phyloP scores from a whole-genome alignment of 64 coral and sea anemone genomes.

The Actinia tenebrosa region DNA sequence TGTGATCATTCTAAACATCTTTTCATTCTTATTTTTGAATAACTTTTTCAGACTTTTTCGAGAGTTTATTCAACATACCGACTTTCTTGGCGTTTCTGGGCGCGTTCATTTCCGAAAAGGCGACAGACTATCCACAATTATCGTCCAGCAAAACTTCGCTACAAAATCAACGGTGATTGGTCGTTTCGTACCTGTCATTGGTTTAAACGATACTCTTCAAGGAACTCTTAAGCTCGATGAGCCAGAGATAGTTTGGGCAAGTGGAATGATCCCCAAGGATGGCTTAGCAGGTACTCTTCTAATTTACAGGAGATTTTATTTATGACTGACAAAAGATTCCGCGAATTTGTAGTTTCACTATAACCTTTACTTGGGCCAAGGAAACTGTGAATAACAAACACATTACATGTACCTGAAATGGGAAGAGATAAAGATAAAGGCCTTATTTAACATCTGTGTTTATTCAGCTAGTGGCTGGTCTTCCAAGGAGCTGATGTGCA shows the following conservation, averaged over 20 bases:
- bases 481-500: too few species aligned
- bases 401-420: too few species aligned
- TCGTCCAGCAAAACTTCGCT: constrained; percentile 64
- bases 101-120: constrained; percentile 74
- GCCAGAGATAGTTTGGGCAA: constrained; percentile 54
- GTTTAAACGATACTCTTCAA: neutral
- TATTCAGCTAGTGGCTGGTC: too few species aligned
- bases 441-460: too few species aligned
- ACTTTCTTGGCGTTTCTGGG: constrained; percentile 67
- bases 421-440: too few species aligned
- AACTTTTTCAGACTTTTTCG: constrained; percentile 43
- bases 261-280: constrained; percentile 39
- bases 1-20: neutral
- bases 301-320: neutral
- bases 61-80: constrained; percentile 34
- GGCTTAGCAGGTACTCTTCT: constrained; percentile 7
- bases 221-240: constrained; percentile 38
- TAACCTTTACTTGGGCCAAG: too few species aligned
- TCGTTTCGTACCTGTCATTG: constrained; percentile 29
- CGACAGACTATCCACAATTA: constrained; percentile 56
- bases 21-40: neutral
- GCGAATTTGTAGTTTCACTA: too few species aligned
- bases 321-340: too few species aligned
- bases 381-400: too few species aligned
- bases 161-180: constrained; percentile 36